Base-by-base conservation (phyloP, 2,113 vertebrate species). In the Collichthys lucidus region DNA sequence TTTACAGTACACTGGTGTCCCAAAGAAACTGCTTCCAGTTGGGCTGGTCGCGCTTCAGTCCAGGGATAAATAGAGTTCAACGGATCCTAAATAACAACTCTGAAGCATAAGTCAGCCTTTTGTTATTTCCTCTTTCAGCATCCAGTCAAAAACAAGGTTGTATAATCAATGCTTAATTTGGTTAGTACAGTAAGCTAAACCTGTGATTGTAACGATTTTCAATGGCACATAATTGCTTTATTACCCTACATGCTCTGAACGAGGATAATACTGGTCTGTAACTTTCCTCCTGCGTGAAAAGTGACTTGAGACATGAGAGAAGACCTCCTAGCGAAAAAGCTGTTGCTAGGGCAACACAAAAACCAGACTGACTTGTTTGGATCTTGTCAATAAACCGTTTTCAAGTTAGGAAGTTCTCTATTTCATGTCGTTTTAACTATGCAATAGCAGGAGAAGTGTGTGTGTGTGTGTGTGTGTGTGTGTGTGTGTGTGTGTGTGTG, bases 1-100 rank as follows among this genome's bases (percentile, higher is more conserved):
- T 85, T 80, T 67, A 76, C 60, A 52, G 26, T 68, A 67, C 49
- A 68, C n/a, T 20, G 62, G 5, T 20, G 55, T 62, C 8, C 4
- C 65, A 35, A 49, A 63, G 42, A 71, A 24, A 47, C 20, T 1
- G 20, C n/a, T 35, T 62, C 26, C 11, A 56, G 14, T n/a, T 59
- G 57, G 31, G 64, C 20, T 44, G 17, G 17, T 73, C 56, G 26
- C n/a, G 22, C 69, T 61, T 65, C 10, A 52, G 2, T 29, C n/a
- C 1, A 5, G 16, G 7, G 17, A 0, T 14, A 53, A 46, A 11
- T 16, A 53, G 15, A 53, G 1, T 31, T 40, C 4, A n/a, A 20
- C 24, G 4, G 66, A 22, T 66, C n/a, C 44, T 2, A 29, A 49
- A 4, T 22, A 17, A 56, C 35, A 44, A 52, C 31, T 66, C 29